A percentile compares a stretch with the other conserved stretches of the same genome.
Conservation (phyloP, 2,888 invertebrate species). For the Lutraria lutraria region DNA sequence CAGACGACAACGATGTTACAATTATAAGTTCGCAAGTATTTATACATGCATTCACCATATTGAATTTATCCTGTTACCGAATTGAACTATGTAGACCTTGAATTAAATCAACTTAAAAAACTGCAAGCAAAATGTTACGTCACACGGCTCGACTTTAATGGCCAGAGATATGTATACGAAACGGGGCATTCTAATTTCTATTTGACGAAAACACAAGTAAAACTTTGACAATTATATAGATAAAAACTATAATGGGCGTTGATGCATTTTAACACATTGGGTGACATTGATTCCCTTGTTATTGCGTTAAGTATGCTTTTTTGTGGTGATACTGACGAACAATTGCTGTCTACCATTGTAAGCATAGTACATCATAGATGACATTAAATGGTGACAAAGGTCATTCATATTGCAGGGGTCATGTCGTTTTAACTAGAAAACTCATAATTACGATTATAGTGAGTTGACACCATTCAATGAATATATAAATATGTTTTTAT, state of each 20-base stretch:
- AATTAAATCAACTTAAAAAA: background rate
- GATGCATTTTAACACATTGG: background rate
- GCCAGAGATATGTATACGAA: background rate
- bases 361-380: background rate
- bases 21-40: background rate
- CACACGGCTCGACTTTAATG: background rate
- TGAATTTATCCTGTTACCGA: background rate
- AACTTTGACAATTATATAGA: background rate
- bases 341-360: background rate
- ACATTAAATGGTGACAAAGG: background rate
- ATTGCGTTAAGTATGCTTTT: background rate
- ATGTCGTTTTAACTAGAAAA: background rate
- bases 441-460: background rate
- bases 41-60: background rate
- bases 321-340: background rate
- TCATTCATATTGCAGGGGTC: background rate
- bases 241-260: slow-evolving; percentile 13
- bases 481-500: background rate
- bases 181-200: background rate
- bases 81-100: background rate
- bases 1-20: slow-evolving; percentile 1
- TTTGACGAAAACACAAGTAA: background rate
- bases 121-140: background rate
- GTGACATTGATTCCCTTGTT: slow-evolving; percentile 12
- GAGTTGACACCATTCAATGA: background rate